phyloP scores from a whole-genome alignment of 2,797 vertebrate species.

The Pangasius mekongensis region DNA sequence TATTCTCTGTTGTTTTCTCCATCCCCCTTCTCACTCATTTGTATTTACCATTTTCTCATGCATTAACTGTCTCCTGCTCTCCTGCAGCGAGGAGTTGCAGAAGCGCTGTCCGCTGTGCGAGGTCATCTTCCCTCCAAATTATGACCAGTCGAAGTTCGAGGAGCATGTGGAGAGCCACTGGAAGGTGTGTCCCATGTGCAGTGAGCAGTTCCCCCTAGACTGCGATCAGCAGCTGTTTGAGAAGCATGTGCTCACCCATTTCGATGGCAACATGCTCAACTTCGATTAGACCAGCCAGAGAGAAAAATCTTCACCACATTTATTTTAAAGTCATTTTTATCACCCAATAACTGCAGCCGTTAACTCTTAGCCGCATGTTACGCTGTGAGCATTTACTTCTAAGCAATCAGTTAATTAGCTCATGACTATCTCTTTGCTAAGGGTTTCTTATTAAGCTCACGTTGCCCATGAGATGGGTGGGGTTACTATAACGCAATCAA shows the following conservation, averaged over 20 bases:
- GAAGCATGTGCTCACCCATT: constrained; percentile 95
- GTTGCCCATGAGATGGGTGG: neutral
- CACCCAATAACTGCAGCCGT: constrained; percentile 26
- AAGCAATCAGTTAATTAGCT: constrained; percentile 41
- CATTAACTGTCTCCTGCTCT: neutral
- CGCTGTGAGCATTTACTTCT: constrained; percentile 33
- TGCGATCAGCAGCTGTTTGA: constrained; percentile 95
- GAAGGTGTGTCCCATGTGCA: constrained; percentile 99
- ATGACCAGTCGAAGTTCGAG: constrained; percentile 96
- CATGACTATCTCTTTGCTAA: constrained; percentile 32
- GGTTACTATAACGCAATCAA: neutral
- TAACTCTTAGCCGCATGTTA: constrained; percentile 41
- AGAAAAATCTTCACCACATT: constrained; percentile 38
- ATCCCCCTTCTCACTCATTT: neutral
- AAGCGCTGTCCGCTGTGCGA: constrained; percentile 96
- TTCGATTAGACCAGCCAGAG: constrained; percentile 77
- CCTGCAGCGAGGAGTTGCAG: constrained; percentile 84
- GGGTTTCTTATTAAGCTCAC: constrained; percentile 9
- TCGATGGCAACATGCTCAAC: constrained; percentile 87
- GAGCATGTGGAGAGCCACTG: constrained; percentile 98
- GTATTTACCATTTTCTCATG: constrained; percentile 5
- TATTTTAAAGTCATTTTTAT: constrained; percentile 52
- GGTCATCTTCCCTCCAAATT: constrained; percentile 96
- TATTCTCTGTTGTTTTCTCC: neutral
- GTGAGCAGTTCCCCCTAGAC: constrained; percentile 95